Evolutionary conservation across 1,140 invertebrate species (phyloP).

Genomic region (Yoshiicerus persimilis): DNA sequence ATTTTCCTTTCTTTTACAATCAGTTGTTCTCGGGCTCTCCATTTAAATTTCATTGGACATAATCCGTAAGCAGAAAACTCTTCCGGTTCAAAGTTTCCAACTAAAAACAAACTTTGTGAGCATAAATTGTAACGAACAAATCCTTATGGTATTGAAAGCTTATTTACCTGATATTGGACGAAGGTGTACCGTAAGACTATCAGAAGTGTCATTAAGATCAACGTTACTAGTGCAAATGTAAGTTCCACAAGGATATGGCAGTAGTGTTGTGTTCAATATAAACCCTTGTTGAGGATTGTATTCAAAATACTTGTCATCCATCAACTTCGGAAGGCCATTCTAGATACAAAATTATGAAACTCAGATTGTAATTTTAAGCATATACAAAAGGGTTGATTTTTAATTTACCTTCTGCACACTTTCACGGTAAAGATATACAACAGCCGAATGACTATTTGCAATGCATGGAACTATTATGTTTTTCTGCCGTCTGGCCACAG

Average conservation of each 20-base stretch:
- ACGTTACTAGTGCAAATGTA: not conserved
- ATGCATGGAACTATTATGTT: not conserved
- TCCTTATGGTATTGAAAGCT: not conserved
- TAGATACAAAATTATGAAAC: not conserved
- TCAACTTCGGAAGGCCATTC: not conserved
- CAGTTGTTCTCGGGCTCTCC: not conserved
- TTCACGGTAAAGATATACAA: not conserved
- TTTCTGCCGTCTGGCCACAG: not conserved
- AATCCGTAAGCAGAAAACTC: not conserved
- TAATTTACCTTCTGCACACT: not conserved
- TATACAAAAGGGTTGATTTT: not conserved
- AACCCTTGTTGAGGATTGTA: not conserved
- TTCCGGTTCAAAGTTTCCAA: not conserved
- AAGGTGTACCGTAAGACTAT: not conserved
- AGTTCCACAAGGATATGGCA: conserved; percentile 4
- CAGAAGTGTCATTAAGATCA: not conserved
- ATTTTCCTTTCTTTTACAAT: not conserved
- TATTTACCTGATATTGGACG: not conserved
- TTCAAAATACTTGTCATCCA: not conserved
- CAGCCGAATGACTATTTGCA: not conserved
- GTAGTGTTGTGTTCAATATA: not conserved
- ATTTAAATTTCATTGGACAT: not conserved
- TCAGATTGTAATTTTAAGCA: not conserved
- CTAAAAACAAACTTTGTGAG: not conserved
- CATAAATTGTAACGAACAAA: not conserved